Evolutionary conservation across 2,113 vertebrate species (phyloP).

Genomic region (Diphyllodes magnificus): DNA sequence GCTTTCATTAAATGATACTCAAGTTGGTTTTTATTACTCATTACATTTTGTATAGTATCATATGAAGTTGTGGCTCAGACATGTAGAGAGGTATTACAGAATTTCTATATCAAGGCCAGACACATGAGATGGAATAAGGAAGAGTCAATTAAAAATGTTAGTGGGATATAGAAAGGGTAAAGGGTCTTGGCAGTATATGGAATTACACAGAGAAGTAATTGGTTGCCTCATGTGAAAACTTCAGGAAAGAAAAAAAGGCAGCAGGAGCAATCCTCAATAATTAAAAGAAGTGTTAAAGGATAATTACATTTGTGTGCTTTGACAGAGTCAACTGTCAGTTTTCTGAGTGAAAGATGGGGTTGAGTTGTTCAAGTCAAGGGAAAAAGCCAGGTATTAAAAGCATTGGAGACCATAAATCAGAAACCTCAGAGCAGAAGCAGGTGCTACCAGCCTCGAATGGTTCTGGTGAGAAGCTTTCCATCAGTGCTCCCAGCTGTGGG

Average conservation of each 20-base stretch:
- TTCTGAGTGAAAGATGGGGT: background rate
- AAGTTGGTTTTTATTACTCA: background rate
- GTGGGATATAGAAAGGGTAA: background rate
- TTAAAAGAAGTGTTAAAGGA: background rate
- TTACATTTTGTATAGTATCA: background rate
- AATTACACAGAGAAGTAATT: background rate
- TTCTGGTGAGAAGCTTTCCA: background rate
- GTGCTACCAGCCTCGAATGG: fast-evolving
- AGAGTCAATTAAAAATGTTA: conserved; percentile 9
- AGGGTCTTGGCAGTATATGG: background rate
- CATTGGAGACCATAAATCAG: background rate
- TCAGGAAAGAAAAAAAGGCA: background rate
- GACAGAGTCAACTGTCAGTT: background rate
- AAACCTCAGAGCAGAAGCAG: background rate
- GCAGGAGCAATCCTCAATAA: conserved; percentile 7
- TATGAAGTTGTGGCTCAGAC: background rate
- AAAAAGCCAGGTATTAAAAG: background rate
- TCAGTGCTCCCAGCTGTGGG: background rate
- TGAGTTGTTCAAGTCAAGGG: background rate
- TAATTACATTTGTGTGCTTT: conserved; percentile 20
- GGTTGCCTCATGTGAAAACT: conserved; percentile 8
- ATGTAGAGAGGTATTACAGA: background rate
- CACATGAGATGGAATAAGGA: background rate
- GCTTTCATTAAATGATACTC: background rate
- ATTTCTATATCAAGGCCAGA: background rate